These are phyloP conservation scores for Eurosta solidaginis DNA, from an alignment of 1,140 invertebrate genomes.

Conservation along the genomic window DNA sequence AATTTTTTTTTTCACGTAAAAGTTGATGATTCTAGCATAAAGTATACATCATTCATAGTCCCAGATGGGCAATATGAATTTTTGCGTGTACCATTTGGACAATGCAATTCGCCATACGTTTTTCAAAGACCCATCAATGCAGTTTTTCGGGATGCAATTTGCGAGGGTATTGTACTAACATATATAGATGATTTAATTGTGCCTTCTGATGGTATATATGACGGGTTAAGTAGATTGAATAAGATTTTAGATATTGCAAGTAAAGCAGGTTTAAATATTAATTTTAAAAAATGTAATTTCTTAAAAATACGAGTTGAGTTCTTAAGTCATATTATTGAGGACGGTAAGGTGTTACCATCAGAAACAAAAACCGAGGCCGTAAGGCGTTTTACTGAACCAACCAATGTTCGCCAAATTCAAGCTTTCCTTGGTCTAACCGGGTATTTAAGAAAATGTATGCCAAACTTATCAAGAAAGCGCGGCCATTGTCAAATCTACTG, in stretches of 20 bases:
- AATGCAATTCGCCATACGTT: constrained; percentile 30
- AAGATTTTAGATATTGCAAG: background rate
- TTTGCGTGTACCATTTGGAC: constrained; percentile 22
- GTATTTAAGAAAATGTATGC: constrained; percentile 45
- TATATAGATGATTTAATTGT: constrained; percentile 32
- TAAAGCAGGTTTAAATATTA: background rate
- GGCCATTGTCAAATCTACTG: background rate
- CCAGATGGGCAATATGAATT: constrained; percentile 32
- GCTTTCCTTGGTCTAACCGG: constrained; percentile 35
- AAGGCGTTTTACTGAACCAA: constrained; percentile 31
- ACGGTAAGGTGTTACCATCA: background rate
- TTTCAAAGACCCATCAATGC: constrained; percentile 29
- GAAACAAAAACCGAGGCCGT: constrained; percentile 55
- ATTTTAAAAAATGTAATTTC: constrained; percentile 18
- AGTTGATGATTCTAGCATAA: background rate
- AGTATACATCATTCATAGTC: constrained; percentile 31
- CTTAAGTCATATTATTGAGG: background rate
- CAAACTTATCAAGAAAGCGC: constrained; percentile 37
- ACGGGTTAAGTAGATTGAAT: background rate
- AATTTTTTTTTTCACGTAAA: constrained; percentile 32
- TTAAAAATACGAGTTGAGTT: background rate
- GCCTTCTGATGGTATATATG: constrained; percentile 7
- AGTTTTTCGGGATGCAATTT: constrained; percentile 15
- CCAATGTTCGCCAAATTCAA: background rate
- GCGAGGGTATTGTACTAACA: background rate